Evolutionary conservation across 2,888 invertebrate genomes (phyloP), one percentile per base, ranked within the genome.

Genomic region (Leptopterna dolabrata): DNA sequence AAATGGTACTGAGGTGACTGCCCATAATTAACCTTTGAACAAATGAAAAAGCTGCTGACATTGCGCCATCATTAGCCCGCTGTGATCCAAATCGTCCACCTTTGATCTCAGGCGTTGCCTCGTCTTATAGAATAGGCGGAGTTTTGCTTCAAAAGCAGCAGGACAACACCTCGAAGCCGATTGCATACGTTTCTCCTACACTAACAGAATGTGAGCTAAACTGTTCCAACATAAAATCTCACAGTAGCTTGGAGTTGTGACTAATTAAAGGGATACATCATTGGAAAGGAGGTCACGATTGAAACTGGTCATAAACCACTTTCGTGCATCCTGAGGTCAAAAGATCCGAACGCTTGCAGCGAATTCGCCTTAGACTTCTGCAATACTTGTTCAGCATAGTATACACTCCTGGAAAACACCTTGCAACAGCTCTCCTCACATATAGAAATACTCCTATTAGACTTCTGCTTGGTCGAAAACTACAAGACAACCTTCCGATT

Each of bases 181-280:
- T n/a, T 30, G 82, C 82, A 19, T 82, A 30, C n/a, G 27, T 82
- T 30, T 82, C 82, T 13, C 27, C 63, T 1, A 82, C 82, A n/a
- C 30, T 82, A 3, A 24, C 51, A 27, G 82, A 82, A 14, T 2
- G 11, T 1, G 55, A 82, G 19, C 27, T 7, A 4, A 82, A 82
- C 27, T n/a, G n/a, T 36, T 82, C 19, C 9, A 82, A 82, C 24
- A 82, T 82, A 3, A 63, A 82, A 27, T 24, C 55, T 82, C 1
- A 63, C 82, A n/a, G 36, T 55, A 3, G 55, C 70, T 7, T 82
- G 82, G 82, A 55, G 82, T 29, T 82, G 82, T n/a, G 82, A 82
- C 19, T 13, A 82, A 55, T 55, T 82, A 6, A 24, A 30, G 27
- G 82, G 55, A 13, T 55, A 7, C 30, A 55, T 82, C 1, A 19